Conservation (phyloP, 2,888 invertebrate species). For the Lochmaea crataegi region DNA sequence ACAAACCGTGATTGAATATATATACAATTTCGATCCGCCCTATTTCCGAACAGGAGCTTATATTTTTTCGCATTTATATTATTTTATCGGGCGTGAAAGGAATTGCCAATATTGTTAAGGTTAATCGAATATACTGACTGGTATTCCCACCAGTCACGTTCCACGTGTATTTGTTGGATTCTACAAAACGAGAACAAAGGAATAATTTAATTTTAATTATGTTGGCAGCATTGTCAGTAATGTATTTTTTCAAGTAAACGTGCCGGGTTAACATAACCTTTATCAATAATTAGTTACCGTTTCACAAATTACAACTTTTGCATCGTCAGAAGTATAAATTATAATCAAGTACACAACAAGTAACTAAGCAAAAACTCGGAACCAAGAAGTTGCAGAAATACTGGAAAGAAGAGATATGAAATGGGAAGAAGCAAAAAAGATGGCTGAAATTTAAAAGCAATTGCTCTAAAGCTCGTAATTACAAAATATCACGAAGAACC, state of each 20-base stretch:
- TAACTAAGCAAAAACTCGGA: no score
- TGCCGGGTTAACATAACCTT: background rate
- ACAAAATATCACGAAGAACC: no score
- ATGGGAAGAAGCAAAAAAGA: no score
- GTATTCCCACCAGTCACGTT: background rate
- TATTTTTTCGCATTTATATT: conserved; percentile 23
- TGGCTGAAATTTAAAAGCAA: no score
- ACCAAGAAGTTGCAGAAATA: no score
- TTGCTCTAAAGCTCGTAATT: no score
- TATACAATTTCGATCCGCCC: conserved; percentile 35
- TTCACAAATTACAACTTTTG: background rate
- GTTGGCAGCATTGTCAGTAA: background rate
- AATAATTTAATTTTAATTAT: background rate
- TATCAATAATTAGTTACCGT: background rate
- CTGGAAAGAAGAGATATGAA: no score
- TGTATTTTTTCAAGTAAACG: background rate
- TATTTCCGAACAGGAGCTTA: conserved; percentile 32
- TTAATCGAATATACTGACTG: conserved; percentile 13
- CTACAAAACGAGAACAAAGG: background rate
- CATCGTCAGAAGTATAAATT: no score
- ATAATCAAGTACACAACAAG: no score
- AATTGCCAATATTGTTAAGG: conserved; percentile 8
- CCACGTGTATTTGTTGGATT: background rate
- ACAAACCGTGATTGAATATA: conserved; percentile 51
- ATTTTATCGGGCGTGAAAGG: conserved; percentile 11